Evolutionary conservation across 2,888 invertebrate species (phyloP).

Genomic region (Clunio marinus): DNA sequence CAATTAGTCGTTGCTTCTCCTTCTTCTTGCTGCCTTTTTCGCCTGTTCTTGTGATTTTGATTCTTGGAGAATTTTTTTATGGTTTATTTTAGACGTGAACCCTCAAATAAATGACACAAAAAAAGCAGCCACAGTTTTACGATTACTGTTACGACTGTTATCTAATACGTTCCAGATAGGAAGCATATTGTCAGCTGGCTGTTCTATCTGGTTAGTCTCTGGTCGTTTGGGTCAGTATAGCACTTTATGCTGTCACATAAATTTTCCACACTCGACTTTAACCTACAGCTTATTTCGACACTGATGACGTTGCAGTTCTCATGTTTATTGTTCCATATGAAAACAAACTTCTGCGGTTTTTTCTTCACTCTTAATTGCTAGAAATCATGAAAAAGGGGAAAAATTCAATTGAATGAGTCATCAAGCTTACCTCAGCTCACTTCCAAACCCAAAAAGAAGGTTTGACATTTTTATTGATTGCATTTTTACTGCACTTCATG

Average conservation of each 20-base stretch:
- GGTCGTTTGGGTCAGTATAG: conserved; percentile 13
- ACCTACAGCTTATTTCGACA: background rate
- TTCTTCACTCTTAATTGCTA: conserved; percentile 11
- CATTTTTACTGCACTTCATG: conserved; percentile 32
- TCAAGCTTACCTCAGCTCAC: background rate
- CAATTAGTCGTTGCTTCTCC: conserved; percentile 29
- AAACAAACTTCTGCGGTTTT: conserved; percentile 7
- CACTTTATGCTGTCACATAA: conserved; percentile 16
- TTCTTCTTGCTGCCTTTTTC: background rate
- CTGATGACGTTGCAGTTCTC: conserved; percentile 19
- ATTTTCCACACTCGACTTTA: conserved; percentile 9
- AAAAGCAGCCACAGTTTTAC: conserved; percentile 20
- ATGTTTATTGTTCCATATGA: background rate
- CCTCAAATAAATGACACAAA: conserved; percentile 19
- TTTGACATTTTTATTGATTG: conserved; percentile 6
- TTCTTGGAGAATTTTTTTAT: background rate
- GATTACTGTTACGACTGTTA: conserved; percentile 23
- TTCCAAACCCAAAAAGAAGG: background rate
- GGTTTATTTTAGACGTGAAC: conserved; percentile 6
- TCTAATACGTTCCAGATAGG: conserved; percentile 20
- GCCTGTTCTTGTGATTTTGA: background rate
- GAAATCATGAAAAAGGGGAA: conserved; percentile 1
- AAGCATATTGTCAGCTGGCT: conserved; percentile 35
- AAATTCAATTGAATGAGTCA: conserved; percentile 7
- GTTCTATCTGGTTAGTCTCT: background rate